These are phyloP conservation scores for Pollachius pollachius DNA, from an alignment of 2,113 vertebrate species.

Conservation along the genomic window DNA sequence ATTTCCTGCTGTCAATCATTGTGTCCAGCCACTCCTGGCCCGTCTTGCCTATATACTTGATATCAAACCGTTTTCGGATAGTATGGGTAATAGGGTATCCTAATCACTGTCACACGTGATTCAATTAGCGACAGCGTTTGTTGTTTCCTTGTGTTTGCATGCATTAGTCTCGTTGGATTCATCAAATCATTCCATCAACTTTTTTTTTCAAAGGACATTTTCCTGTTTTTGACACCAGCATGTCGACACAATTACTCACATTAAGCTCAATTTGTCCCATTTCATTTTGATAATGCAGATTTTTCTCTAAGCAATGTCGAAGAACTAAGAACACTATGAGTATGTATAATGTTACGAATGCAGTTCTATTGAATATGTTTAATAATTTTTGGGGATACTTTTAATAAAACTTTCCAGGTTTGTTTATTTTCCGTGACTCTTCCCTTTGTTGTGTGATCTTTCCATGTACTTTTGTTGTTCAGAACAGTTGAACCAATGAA, in stretches of 20 bases:
- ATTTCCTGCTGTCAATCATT: conserved; percentile 42
- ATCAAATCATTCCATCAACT: not conserved
- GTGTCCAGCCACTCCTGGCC: conserved; percentile 11
- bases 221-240: conserved; percentile 1
- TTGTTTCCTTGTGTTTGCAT: not conserved
- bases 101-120: conserved; percentile 16
- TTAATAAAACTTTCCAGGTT: no score
- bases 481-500: no score
- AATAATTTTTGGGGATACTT: no score
- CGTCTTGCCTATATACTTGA: conserved; percentile 9
- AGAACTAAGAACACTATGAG: not conserved
- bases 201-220: not conserved
- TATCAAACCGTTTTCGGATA: conserved; percentile 13
- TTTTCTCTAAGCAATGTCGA: not conserved
- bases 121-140: not conserved
- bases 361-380: no score
- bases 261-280: not conserved
- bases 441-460: no score
- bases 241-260: conserved; percentile 15
- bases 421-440: no score
- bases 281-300: not conserved
- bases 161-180: not conserved
- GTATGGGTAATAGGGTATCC: conserved; percentile 12
- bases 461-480: no score
- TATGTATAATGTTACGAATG: no score